These are phyloP conservation scores for Thymallus thymallus DNA, from an alignment of 2,113 vertebrate species.

Conservation along the genomic window DNA sequence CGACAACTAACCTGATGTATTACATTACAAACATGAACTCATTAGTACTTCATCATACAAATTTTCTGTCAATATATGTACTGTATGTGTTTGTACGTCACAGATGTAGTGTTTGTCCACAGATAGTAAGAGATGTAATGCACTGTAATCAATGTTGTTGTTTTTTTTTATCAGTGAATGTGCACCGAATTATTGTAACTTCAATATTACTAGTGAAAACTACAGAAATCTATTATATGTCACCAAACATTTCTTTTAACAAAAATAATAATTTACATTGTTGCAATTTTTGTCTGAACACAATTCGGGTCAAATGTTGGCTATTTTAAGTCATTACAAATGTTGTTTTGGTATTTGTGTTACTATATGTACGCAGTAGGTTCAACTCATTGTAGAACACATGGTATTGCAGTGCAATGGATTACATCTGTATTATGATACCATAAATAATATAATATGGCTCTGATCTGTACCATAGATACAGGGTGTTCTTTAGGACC, in stretches of 20 bases:
- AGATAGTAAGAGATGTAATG: conserved; percentile 25
- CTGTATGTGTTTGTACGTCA: conserved; percentile 34
- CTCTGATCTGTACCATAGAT: conserved; percentile 45
- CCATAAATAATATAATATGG: too few species aligned
- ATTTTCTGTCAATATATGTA: background rate
- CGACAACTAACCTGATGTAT: conserved; percentile 24
- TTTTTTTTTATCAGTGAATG: conserved; percentile 38
- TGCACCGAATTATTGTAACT: conserved; percentile 36
- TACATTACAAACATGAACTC: background rate
- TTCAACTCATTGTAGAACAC: conserved; percentile 51
- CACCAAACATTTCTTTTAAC: conserved; percentile 1
- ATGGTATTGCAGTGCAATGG: conserved; percentile 66
- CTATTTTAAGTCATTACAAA: conserved; percentile 21
- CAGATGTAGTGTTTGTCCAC: conserved; percentile 33
- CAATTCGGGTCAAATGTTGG: conserved; percentile 18
- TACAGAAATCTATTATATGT: background rate
- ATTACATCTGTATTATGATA: conserved; percentile 73
- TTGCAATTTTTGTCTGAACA: background rate
- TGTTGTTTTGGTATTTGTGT: background rate
- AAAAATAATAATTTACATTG: background rate
- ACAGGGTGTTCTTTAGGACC: conserved; percentile 18
- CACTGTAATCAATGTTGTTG: background rate
- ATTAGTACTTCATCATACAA: background rate
- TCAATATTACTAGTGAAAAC: conserved; percentile 27
- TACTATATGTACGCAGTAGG: background rate